These are phyloP conservation scores for Dryomyza anilis DNA, from an alignment of 2,888 invertebrate species.

Conservation along the genomic window DNA sequence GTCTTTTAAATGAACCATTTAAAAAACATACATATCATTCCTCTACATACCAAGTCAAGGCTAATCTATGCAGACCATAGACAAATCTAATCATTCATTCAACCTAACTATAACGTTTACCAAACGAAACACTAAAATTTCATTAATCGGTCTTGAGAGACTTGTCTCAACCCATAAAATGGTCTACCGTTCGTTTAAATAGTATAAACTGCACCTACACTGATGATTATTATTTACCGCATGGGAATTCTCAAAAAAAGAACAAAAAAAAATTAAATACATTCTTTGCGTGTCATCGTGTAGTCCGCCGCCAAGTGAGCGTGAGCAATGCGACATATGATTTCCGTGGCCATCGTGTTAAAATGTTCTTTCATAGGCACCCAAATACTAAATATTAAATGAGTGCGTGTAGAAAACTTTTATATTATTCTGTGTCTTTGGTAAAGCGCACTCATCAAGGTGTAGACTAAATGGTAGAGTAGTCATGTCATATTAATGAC, in stretches of 20 bases:
- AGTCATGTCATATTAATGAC: too few relatives aligned
- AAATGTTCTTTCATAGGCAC: slow-evolving; percentile 2
- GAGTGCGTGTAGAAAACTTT: not conserved
- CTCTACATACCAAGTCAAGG: too few relatives aligned
- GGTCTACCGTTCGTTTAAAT: too few relatives aligned
- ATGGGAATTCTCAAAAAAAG: slow-evolving; percentile 28
- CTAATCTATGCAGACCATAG: too few relatives aligned
- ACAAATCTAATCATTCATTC: too few relatives aligned
- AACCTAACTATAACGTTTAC: too few relatives aligned
- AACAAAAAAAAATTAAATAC: slow-evolving; percentile 1
- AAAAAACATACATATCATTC: too few relatives aligned
- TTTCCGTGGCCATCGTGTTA: not conserved
- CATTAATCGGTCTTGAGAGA: not conserved
- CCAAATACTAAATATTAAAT: slow-evolving; percentile 6
- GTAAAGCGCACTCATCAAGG: not conserved
- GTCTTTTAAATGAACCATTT: too few relatives aligned
- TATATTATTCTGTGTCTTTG: slow-evolving; percentile 5
- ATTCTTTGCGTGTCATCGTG: slow-evolving; percentile 24
- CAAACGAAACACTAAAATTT: not conserved
- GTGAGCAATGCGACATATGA: too few relatives aligned
- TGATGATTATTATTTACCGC: slow-evolving; percentile 23
- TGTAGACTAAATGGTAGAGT: too few relatives aligned
- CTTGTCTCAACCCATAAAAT: too few relatives aligned
- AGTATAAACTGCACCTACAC: not conserved
- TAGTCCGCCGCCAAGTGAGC: not conserved